Percentiles rank a stretch among this genome's conserved stretches.
Conservation (phyloP, 2,797 vertebrate species). For the Pristis pectinata region DNA sequence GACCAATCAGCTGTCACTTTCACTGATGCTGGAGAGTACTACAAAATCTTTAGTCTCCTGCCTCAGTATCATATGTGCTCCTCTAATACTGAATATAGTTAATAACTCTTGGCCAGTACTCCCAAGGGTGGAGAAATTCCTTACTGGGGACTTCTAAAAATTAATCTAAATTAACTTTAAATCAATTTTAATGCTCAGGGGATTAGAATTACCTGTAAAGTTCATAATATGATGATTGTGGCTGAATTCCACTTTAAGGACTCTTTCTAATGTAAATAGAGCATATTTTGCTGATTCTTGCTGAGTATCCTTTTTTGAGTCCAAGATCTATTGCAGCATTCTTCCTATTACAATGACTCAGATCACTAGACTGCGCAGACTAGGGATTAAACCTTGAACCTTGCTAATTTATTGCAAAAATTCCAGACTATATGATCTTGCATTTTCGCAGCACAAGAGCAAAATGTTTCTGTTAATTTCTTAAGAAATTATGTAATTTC, state of each 20-base stretch:
- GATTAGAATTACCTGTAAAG: neutral
- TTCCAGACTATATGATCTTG: neutral
- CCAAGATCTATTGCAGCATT: no score
- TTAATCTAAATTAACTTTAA: neutral
- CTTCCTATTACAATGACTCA: no score
- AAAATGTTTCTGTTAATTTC: neutral
- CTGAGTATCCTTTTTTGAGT: no score
- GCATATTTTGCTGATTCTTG: neutral
- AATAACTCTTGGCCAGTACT: neutral
- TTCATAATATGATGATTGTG: neutral
- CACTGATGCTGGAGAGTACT: neutral
- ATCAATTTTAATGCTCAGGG: neutral
- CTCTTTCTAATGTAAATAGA: neutral
- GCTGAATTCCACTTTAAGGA: neutral
- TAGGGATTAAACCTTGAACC: no score
- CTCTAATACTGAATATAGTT: neutral
- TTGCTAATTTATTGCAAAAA: no score
- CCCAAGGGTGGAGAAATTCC: neutral
- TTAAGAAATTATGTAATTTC: neutral
- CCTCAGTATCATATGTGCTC: neutral
- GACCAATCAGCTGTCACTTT: neutral
- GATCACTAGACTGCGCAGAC: no score
- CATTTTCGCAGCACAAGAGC: neutral
- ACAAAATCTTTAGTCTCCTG: neutral
- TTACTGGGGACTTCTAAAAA: neutral